Evolutionary conservation across 1,140 invertebrate genomes (phyloP).

Genomic region (Trinorchestia longiramus): DNA sequence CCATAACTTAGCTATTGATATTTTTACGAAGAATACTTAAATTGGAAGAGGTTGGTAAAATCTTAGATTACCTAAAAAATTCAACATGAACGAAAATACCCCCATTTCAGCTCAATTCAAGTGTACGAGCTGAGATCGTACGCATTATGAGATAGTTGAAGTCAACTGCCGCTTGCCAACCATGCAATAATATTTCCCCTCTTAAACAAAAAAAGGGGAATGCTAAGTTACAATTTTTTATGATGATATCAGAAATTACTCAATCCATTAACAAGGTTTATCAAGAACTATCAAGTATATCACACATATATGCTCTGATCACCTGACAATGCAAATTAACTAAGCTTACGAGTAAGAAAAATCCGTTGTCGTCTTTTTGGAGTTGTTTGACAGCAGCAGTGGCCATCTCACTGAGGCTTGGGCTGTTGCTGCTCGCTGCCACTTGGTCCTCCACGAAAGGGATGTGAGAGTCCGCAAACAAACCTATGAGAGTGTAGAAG

Average conservation of each 20-base stretch:
- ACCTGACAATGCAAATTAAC: background rate
- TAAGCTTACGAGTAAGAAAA: slow-evolving; percentile 59
- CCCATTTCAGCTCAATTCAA: too few species aligned
- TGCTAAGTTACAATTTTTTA: background rate
- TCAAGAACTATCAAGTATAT: background rate
- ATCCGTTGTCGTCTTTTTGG: slow-evolving; percentile 53
- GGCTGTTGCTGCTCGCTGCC: slow-evolving; percentile 37
- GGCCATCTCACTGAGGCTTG: slow-evolving; percentile 40
- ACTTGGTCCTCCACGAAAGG: slow-evolving; percentile 48
- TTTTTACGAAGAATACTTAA: too few species aligned
- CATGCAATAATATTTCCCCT: too few species aligned
- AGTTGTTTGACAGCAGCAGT: slow-evolving; percentile 41
- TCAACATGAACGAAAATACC: too few species aligned
- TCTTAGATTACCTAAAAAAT: too few species aligned
- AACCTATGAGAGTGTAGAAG: background rate
- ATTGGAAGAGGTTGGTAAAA: too few species aligned
- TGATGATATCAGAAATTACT: background rate
- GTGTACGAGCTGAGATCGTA: too few species aligned
- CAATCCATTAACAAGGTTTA: too few species aligned
- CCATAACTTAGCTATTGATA: too few species aligned
- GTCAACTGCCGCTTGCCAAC: background rate
- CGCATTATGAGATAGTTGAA: too few species aligned
- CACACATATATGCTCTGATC: background rate
- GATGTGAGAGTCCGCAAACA: slow-evolving; percentile 55
- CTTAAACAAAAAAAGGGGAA: background rate